A percentile compares a stretch with the other conserved stretches of the same genome.
These are phyloP conservation scores for Tortricodes alternella DNA, from an alignment of 2,888 invertebrate genomes.

Conservation along the genomic window DNA sequence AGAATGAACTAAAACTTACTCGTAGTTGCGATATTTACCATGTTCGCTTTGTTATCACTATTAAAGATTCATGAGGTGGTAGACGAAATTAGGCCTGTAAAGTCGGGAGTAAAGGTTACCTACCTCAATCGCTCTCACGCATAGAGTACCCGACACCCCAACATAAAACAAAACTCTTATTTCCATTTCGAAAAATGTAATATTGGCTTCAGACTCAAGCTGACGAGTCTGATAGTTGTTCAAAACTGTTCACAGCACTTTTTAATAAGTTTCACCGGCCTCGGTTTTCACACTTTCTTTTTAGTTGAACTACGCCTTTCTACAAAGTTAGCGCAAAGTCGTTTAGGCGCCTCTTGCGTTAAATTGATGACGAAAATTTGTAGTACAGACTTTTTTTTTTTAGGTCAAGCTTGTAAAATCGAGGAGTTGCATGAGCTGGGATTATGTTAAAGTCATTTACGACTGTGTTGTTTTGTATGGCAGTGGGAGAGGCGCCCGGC, in stretches of 20 bases:
- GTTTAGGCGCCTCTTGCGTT: too few relatives aligned
- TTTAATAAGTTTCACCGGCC: conserved; percentile 12
- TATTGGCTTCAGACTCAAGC: not conserved
- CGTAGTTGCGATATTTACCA: too few relatives aligned
- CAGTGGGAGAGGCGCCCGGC: conserved; percentile 85
- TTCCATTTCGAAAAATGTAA: not conserved
- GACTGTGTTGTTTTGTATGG: conserved; percentile 28
- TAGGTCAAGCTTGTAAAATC: too few relatives aligned
- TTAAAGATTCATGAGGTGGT: too few relatives aligned
- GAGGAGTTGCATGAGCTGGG: too few relatives aligned
- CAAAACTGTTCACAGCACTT: conserved; percentile 19
- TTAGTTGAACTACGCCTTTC: conserved; percentile 1
- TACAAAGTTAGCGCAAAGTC: not conserved
- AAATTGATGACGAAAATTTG: too few relatives aligned
- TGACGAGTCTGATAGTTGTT: conserved; percentile 19
- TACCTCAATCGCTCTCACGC: not conserved
- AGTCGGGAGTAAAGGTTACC: too few relatives aligned
- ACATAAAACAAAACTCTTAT: not conserved
- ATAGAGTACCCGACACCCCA: not conserved
- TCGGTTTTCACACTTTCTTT: conserved; percentile 12
- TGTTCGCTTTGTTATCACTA: too few relatives aligned
- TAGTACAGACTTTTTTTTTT: too few relatives aligned
- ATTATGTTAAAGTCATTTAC: not conserved
- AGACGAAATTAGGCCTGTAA: too few relatives aligned
- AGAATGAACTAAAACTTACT: too few relatives aligned